Conservation (phyloP, 2,113 vertebrate genomes). For the Setophaga coronata region DNA sequence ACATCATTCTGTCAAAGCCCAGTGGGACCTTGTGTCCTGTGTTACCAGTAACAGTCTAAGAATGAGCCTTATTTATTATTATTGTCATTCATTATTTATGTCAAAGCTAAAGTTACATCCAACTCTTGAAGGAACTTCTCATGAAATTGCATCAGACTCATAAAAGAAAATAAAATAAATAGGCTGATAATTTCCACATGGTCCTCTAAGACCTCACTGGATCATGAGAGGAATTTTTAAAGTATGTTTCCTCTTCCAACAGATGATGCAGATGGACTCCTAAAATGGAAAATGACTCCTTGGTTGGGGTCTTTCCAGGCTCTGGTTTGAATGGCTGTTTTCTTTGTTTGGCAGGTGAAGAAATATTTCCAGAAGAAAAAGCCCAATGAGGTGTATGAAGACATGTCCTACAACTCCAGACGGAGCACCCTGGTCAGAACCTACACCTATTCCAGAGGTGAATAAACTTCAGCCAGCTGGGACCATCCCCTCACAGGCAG, state of each 20-base stretch:
- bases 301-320: not conserved
- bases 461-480: not conserved
- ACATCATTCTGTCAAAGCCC: not conserved
- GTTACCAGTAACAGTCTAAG: not conserved
- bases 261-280: not conserved
- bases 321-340: not conserved
- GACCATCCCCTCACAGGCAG: not conserved
- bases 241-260: not conserved
- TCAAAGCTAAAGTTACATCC: not conserved
- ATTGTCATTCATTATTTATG: not conserved
- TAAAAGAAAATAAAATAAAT: not conserved
- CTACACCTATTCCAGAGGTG: fast-evolving
- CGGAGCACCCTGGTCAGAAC: not conserved
- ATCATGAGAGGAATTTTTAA: not conserved
- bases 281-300: not conserved
- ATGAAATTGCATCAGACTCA: not conserved
- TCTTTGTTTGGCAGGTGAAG: conserved; percentile 21
- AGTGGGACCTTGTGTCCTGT: not conserved
- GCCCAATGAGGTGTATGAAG: conserved; percentile 2
- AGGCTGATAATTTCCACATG: not conserved
- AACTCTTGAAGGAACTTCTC: not conserved
- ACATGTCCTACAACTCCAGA: conserved; percentile 49
- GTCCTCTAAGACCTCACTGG: not conserved
- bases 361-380: not conserved
- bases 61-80: not conserved